phyloP scores from a whole-genome alignment of 2,888 invertebrate species.

The Boloria euphrosyne region DNA sequence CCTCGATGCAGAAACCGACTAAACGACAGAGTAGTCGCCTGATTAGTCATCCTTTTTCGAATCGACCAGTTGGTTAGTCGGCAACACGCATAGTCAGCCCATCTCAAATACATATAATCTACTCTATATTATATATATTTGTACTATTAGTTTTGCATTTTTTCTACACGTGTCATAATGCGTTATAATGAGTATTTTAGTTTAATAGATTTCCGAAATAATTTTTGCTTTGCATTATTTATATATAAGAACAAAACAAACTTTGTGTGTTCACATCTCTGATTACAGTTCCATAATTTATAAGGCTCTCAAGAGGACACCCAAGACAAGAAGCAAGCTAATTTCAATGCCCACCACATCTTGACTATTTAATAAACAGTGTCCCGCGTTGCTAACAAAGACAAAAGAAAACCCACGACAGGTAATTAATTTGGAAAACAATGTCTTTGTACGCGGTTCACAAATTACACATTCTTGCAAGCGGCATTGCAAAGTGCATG shows the following conservation, averaged over 20 bases:
- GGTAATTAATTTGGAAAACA: conserved; percentile 43
- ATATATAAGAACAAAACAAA: conserved; percentile 43
- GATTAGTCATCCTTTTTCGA: too few species aligned
- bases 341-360: conserved; percentile 64
- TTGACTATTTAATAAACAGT: conserved; percentile 59
- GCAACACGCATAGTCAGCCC: too few species aligned
- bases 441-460: conserved; percentile 40
- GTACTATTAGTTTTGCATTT: too few species aligned
- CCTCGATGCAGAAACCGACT: too few species aligned
- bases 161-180: too few species aligned
- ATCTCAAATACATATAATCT: too few species aligned
- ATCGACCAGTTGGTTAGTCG: too few species aligned
- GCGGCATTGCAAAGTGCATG: conserved; percentile 50
- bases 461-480: conserved; percentile 46
- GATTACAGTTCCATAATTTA: conserved; percentile 80
- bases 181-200: too few species aligned
- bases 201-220: too few species aligned
- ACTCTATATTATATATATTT: too few species aligned
- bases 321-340: conserved; percentile 65
- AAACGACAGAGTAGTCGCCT: too few species aligned
- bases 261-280: conserved; percentile 67
- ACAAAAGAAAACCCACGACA: conserved; percentile 43
- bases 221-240: too few species aligned
- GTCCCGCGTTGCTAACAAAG: conserved; percentile 43
- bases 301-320: conserved; percentile 71